Evolutionary conservation across 1,140 invertebrate genomes (phyloP).

Genomic region (Uloborus diversus): DNA sequence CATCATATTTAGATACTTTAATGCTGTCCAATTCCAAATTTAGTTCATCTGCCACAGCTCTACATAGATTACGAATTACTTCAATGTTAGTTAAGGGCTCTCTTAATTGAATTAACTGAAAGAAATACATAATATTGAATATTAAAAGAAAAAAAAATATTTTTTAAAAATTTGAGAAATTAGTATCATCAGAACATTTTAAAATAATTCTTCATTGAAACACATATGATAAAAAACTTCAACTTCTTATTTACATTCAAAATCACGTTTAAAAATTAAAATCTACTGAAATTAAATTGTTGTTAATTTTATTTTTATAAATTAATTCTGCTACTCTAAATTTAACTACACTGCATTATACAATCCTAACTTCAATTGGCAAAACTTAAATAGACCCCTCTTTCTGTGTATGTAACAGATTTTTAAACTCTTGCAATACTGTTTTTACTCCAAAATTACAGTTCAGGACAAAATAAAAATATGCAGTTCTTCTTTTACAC

Average conservation of each 20-base stretch:
- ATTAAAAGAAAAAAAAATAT: neutral
- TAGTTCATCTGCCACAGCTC: conserved; percentile 22
- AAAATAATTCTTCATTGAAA: neutral
- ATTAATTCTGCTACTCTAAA: neutral
- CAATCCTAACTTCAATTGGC: too few species aligned
- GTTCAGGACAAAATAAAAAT: too few species aligned
- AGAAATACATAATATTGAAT: too few species aligned
- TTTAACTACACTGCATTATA: too few species aligned
- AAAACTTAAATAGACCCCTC: too few species aligned
- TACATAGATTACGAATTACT: conserved; percentile 18
- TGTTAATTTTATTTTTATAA: neutral
- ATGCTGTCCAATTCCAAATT: conserved; percentile 15
- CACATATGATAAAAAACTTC: neutral
- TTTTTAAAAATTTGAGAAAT: neutral
- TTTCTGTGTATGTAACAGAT: too few species aligned
- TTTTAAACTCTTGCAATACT: too few species aligned
- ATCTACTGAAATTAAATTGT: neutral
- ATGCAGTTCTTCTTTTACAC: too few species aligned
- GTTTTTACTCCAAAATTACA: too few species aligned
- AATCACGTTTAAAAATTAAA: neutral
- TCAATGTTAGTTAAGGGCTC: conserved; percentile 6
- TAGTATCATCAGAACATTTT: conserved; percentile 5
- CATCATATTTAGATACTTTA: conserved; percentile 47
- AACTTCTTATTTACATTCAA: neutral
- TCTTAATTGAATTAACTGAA: conserved; percentile 9